Base-by-base conservation (phyloP, 2,797 vertebrate genomes). In the Phrynocephalus forsythii region DNA sequence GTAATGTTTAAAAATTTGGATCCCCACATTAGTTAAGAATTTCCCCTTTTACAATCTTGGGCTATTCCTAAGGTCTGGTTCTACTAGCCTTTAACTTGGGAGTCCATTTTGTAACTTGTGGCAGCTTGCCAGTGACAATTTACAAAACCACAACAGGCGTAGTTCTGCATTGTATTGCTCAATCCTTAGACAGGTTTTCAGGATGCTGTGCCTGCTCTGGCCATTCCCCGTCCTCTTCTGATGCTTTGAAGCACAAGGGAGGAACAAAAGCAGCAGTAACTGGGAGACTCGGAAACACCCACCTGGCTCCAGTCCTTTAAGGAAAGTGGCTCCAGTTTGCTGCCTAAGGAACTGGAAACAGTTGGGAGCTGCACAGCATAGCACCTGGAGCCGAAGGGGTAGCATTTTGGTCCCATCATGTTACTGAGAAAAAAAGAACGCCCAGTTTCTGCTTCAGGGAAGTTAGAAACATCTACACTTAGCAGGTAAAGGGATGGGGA, bases 391-490 rank as follows among this genome's bases (percentile, higher is more conserved):
- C 66, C 44, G 13, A 22, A 13, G 24, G 67, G 38, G 28, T 30
- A 68, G 78, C 3, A 8, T 44, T 60, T 71, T 71, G 3, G 16
- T 84, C 38, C 38, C 15, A 83, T 18, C 80, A 96, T 97, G 96
- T 95, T 89, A 16, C 18, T 92, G 86, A 95, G 93, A 88, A 95
- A 87, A 90, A 97, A 93, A 81, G 69, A 44, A 52, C 95, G 96
- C 86, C 93, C 97, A 67, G 94, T 93, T 86, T 97, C 98, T 83
- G 97, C 97, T 82, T 92, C 94, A 83, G 97, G 96, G 87, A 97
- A 95, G 88, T 95, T 98, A 90, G 95, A 98, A 95, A 96, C 95
- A 15, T 90, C 86, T 68, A 90, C 88, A 56, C 86, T 90, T 67
- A 90, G 83, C 94, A 98, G 97, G 97, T 98, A 97, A 63, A 92